Base-by-base conservation (phyloP, 2,113 vertebrate genomes). In the Phaethon lepturus region DNA sequence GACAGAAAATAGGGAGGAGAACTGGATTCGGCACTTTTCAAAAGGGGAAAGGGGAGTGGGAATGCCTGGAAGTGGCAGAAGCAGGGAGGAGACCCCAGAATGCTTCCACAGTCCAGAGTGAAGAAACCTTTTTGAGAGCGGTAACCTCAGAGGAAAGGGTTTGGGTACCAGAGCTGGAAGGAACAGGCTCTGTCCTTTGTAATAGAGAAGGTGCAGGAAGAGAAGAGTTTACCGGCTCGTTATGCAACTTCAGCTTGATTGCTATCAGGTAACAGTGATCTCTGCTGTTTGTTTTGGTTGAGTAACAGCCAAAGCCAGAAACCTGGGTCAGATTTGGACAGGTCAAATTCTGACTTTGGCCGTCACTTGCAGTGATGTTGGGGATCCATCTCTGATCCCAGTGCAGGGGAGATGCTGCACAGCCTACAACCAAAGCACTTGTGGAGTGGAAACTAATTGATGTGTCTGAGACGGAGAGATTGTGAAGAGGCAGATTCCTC, bases 331-430 rank as follows among this genome's bases (percentile, higher is more conserved):
- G 42, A 3, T 59, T 40, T 74, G 79, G 31, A 1, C 8, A 12
- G 60, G 38, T n/a, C 7, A 1, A 4, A 3, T 63, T 74, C 44
- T 24, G 10, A 1, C 26, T 50, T 2, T 6, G 40, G 31, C 28
- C 6, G 10, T 40, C 17, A 0, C 52, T 71, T 47, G 50, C 68
- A 40, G 91, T 1, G 0, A 9, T 25, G 17, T 22, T 58, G 44
- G 20, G 29, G 35, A 44, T 63, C 24, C 44, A 25, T n/a, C 40
- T 69, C 50, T 8, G 14, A 42, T 71, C 40, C 17, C 1, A 10
- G 1, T 0, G 0, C 1, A 2, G 42, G 7, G n/a, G 31, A 73
- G 59, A 31, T 1, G 40, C 50, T 58, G 25, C 12, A 1, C 15
- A 10, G 22, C 71, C 53, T 47, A 3, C 22, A 60, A 1, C 26